These are phyloP conservation scores for Antennarius maculatus DNA, from an alignment of 2,797 vertebrate species.

Conservation along the genomic window DNA sequence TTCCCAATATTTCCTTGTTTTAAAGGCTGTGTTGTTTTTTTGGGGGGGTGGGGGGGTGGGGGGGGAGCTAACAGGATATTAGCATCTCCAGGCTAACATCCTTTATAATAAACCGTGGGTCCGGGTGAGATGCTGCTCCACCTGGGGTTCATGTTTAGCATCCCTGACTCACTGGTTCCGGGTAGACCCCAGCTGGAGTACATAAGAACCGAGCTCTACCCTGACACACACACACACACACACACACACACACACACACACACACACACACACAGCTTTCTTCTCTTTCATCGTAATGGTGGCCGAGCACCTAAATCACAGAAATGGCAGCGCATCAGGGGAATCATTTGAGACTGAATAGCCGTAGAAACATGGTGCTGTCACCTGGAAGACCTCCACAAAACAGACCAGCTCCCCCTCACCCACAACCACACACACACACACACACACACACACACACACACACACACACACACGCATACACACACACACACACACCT, in stretches of 20 bases:
- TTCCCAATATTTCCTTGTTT: too few species aligned
- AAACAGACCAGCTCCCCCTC: constrained; percentile 58
- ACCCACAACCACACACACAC: constrained; percentile 11
- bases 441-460: constrained; percentile 32
- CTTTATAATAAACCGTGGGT: constrained; percentile 70
- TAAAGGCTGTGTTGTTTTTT: too few species aligned
- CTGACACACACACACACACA: constrained; percentile 27
- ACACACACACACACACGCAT: constrained; percentile 27
- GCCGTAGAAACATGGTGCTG: constrained; percentile 80
- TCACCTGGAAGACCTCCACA: constrained; percentile 75
- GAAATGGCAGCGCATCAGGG: constrained; percentile 82
- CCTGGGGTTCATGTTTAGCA: constrained; percentile 75
- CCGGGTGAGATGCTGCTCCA: constrained; percentile 74
- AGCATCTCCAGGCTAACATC: constrained; percentile 67
- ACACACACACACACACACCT: constrained; percentile 49
- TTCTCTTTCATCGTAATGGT: constrained; percentile 71
- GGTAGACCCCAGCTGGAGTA: constrained; percentile 72
- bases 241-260: constrained; percentile 33
- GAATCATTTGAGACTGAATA: constrained; percentile 82
- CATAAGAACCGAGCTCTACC: constrained; percentile 65
- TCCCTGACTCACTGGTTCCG: constrained; percentile 67
- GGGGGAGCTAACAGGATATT: constrained; percentile 31
- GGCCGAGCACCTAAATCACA: constrained; percentile 80
- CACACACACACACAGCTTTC: constrained; percentile 50
- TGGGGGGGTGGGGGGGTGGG: too few species aligned